Evolutionary conservation across 2,113 vertebrate genomes (phyloP).

Genomic region (Jaculus jaculus): DNA sequence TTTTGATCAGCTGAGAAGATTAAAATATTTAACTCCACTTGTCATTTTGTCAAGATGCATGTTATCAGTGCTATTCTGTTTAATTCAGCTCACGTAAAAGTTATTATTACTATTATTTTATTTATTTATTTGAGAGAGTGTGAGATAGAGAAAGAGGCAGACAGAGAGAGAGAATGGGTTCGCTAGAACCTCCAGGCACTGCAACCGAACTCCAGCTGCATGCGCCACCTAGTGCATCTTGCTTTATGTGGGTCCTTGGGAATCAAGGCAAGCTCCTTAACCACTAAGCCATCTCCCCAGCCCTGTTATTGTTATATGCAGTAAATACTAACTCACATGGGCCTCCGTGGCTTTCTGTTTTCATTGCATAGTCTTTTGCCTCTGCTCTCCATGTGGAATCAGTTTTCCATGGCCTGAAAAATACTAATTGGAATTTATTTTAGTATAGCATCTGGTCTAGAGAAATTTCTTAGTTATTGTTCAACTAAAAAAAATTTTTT

Average conservation of each 20-base stretch:
- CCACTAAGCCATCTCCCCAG: too few relatives aligned
- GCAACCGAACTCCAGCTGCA: too few relatives aligned
- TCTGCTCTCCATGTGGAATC: background rate
- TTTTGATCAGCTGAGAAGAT: background rate
- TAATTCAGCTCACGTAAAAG: background rate
- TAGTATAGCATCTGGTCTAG: background rate
- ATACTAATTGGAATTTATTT: background rate
- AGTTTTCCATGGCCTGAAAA: background rate
- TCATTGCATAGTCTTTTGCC: background rate
- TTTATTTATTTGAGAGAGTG: too few relatives aligned
- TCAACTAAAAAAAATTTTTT: constrained; percentile 44
- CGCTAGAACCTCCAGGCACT: too few relatives aligned
- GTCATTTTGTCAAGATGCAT: background rate
- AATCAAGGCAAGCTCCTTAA: too few relatives aligned
- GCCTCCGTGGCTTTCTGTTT: background rate
- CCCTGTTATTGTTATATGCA: background rate
- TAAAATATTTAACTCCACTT: constrained; percentile 20
- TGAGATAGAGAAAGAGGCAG: too few relatives aligned
- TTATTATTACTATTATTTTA: background rate
- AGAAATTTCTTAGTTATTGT: constrained; percentile 33
- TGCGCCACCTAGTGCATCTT: too few relatives aligned
- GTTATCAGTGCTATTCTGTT: background rate
- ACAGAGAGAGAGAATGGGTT: too few relatives aligned
- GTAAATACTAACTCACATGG: background rate
- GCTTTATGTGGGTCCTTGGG: too few relatives aligned